Conservation (phyloP, 30 jellyfish, hydroid and myxozoan genomes). For the Pelagia noctiluca region DNA sequence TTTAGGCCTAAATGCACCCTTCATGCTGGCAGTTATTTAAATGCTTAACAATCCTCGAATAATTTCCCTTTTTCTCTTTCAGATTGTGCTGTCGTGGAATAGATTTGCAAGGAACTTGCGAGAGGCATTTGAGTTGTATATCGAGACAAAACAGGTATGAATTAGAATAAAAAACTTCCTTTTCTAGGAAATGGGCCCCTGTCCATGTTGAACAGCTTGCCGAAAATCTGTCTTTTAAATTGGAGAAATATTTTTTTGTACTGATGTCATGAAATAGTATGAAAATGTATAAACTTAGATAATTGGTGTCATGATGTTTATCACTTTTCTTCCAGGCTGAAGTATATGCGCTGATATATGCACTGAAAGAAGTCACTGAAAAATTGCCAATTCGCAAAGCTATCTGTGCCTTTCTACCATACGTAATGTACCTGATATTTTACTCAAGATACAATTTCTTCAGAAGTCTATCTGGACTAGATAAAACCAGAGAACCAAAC, state of each 20-base stretch:
- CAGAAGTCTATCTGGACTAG: slow-evolving; percentile 88
- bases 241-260: too few species aligned
- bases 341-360: slow-evolving; percentile 53
- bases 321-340: slow-evolving; percentile 76
- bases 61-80: slow-evolving; percentile 7
- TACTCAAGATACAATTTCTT: slow-evolving; percentile 75
- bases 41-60: too few species aligned
- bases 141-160: slow-evolving; percentile 96
- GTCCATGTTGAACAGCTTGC: too few species aligned
- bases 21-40: too few species aligned
- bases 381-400: slow-evolving; percentile 77
- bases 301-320: neutral
- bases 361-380: slow-evolving; percentile 40
- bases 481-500: slow-evolving; percentile 84
- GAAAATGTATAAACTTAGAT: too few species aligned
- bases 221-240: too few species aligned
- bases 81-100: slow-evolving; percentile 98
- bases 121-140: slow-evolving; percentile 91
- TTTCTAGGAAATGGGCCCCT: too few species aligned
- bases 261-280: too few species aligned
- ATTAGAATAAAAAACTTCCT: too few species aligned
- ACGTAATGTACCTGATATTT: slow-evolving; percentile 61
- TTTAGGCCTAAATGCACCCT: too few species aligned
- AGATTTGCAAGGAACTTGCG: slow-evolving; percentile 93
- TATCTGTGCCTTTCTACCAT: slow-evolving; percentile 82